Conservation (phyloP, 2,113 vertebrate species). For the Chiloscyllium plagiosum region DNA sequence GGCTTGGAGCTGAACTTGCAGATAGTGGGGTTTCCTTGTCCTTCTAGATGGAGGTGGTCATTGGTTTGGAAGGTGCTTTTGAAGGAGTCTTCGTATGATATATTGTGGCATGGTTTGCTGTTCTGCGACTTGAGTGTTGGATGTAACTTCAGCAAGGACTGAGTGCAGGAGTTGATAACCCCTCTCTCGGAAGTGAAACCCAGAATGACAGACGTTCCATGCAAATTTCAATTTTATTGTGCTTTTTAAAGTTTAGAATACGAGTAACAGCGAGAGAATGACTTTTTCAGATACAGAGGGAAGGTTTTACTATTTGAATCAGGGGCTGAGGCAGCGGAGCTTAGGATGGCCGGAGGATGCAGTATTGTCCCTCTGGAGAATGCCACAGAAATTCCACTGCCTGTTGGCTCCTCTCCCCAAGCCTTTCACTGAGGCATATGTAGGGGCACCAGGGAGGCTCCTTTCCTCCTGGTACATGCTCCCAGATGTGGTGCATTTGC, state of each 20-base stretch:
- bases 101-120: background rate
- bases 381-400: background rate
- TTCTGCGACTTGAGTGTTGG: background rate
- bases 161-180: background rate
- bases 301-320: background rate
- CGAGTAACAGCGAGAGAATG: background rate
- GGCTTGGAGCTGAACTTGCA: background rate
- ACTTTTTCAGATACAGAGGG: background rate
- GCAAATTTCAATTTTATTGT: slow-evolving; percentile 10
- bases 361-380: too few relatives aligned
- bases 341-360: background rate
- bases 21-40: background rate
- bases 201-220: background rate
- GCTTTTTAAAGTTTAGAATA: background rate
- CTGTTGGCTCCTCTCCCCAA: background rate
- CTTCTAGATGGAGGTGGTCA: background rate
- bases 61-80: background rate
- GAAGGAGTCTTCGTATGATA: background rate
- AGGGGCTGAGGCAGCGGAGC: background rate
- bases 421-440: background rate
- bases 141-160: background rate
- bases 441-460: background rate
- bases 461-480: background rate
- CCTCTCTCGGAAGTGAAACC: background rate
- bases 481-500: background rate